These are phyloP conservation scores for Torymus aiolomorphi DNA, from an alignment of 2,888 invertebrate species.

Conservation along the genomic window DNA sequence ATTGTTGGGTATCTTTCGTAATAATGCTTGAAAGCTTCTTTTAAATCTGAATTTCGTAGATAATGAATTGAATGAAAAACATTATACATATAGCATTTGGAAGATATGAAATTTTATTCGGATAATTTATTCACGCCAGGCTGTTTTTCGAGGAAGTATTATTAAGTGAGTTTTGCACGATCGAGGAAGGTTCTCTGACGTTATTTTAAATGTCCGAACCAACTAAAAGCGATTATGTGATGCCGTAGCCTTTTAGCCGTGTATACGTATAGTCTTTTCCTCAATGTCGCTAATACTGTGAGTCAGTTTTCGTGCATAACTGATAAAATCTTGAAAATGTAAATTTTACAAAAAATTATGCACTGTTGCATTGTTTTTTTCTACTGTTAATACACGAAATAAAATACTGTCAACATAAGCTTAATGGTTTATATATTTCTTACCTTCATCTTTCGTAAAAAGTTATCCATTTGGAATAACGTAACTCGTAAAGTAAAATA, in stretches of 20 bases:
- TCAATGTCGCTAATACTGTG: slow-evolving; percentile 4
- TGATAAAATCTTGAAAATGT: slow-evolving; percentile 3
- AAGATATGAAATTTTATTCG: slow-evolving; percentile 17
- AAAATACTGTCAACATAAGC: too few species aligned
- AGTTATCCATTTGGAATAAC: too few species aligned
- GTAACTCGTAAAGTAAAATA: too few species aligned
- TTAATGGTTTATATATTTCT: too few species aligned
- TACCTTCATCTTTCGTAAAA: too few species aligned
- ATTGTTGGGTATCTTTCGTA: not conserved
- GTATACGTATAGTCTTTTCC: slow-evolving; percentile 3
- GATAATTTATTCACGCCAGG: slow-evolving; percentile 22
- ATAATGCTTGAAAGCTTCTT: not conserved
- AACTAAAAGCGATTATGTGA: slow-evolving; percentile 8
- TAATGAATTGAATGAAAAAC: slow-evolving; percentile 15
- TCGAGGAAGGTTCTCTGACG: slow-evolving; percentile 29
- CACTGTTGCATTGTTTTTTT: not conserved
- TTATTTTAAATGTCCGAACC: slow-evolving; percentile 12
- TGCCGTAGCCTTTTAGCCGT: not conserved
- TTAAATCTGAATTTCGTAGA: not conserved
- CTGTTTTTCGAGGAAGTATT: slow-evolving; percentile 10
- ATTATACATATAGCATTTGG: not conserved
- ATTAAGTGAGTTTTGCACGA: slow-evolving; percentile 20
- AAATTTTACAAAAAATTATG: too few species aligned
- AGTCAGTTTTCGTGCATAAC: slow-evolving; percentile 12
- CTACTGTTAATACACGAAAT: too few species aligned